Conservation (phyloP, 2,113 vertebrate genomes). For the Clupea harengus region DNA sequence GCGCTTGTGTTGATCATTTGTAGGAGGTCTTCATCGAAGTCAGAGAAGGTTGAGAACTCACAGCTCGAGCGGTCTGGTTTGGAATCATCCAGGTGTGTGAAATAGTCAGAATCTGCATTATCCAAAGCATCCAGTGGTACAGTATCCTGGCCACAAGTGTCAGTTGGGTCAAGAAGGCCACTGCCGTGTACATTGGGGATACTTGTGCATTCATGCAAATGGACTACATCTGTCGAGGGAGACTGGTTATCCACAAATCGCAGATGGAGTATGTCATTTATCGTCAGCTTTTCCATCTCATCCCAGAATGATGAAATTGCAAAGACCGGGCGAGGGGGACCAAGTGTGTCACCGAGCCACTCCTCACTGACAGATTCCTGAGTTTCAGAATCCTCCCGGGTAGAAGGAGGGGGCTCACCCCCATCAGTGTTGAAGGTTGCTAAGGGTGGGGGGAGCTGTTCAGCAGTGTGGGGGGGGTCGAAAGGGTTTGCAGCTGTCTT, state of each 20-base stretch:
- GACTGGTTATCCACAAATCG: slow-evolving; percentile 43
- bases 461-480: background rate
- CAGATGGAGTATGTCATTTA: slow-evolving; percentile 73
- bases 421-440: background rate
- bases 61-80: slow-evolving; percentile 65
- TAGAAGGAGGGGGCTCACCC: background rate
- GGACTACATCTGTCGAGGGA: background rate
- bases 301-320: slow-evolving; percentile 76
- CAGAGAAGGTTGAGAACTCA: slow-evolving; percentile 65
- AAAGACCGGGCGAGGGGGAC: slow-evolving; percentile 57
- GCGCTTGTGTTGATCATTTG: slow-evolving; percentile 50
- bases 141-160: slow-evolving; percentile 31
- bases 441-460: background rate
- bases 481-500: background rate
- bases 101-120: slow-evolving; percentile 69
- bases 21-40: slow-evolving; percentile 69
- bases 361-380: slow-evolving; percentile 37
- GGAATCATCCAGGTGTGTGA: slow-evolving; percentile 66
- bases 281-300: slow-evolving; percentile 77
- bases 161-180: background rate
- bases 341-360: slow-evolving; percentile 40
- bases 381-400: slow-evolving; percentile 31
- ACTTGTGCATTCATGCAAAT: background rate
- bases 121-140: slow-evolving; percentile 54
- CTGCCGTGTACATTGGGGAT: background rate